phyloP scores from a whole-genome alignment of 2,113 vertebrate species.

The Charina bottae region DNA sequence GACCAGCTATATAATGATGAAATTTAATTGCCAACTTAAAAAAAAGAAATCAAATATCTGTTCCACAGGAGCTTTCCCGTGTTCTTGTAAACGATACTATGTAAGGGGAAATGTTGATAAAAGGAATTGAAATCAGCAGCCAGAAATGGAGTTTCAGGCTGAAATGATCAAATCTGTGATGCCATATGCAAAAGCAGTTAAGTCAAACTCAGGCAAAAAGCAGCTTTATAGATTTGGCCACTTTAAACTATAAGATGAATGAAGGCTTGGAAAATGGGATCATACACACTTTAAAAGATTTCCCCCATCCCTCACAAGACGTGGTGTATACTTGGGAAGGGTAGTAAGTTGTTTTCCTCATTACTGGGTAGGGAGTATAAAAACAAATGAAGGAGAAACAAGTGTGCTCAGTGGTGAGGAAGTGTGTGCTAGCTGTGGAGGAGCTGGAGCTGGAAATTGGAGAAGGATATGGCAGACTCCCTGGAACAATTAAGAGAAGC shows the following conservation, averaged over 20 bases:
- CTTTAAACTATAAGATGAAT: neutral
- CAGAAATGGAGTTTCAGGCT: neutral
- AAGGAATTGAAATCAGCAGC: neutral
- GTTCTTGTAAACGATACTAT: constrained; percentile 26
- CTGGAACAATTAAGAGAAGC: neutral
- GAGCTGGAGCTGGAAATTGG: neutral
- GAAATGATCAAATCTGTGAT: neutral
- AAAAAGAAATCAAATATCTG: neutral
- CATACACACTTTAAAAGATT: neutral
- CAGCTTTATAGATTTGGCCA: neutral
- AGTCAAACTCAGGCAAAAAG: neutral
- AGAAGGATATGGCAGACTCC: neutral
- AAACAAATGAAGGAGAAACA: neutral
- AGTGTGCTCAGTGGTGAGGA: neutral
- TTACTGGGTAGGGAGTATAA: neutral
- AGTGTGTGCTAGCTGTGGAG: neutral
- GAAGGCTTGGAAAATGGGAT: neutral
- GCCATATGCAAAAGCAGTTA: neutral
- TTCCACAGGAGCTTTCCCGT: constrained; percentile 52
- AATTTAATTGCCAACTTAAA: constrained; percentile 63
- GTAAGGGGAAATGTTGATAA: constrained; percentile 19
- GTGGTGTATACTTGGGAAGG: neutral
- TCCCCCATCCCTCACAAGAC: neutral
- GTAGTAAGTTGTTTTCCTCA: neutral
- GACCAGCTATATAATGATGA: constrained; percentile 58